Evolutionary conservation across 2,113 vertebrate genomes (phyloP), one percentile per base, ranked within the genome.

Genomic region (Psittacula cyanocephala): DNA sequence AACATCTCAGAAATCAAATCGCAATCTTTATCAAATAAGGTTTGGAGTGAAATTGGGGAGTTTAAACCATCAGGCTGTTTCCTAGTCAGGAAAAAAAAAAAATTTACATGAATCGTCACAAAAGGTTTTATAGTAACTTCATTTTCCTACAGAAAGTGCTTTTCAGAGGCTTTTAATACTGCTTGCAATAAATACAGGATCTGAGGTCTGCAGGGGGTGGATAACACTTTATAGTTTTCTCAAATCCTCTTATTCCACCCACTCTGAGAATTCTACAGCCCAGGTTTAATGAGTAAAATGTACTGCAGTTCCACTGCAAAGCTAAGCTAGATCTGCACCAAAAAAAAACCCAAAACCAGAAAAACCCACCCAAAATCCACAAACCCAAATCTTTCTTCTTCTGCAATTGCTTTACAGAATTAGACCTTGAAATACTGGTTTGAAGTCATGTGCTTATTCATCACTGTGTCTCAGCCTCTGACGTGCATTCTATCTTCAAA

Each of bases 161-260:
- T 94, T 94, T 93, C 78, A 70, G 59, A 86, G 43, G 77, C 49
- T 92, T 91, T 74, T 74, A 86, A 74, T 46, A 49, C 78, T 63
- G 23, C 75, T 72, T 31, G 75, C 31, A 76, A 69, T 72, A 91
- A 88, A 84, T 44, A 33, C 50, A 60, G 55, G 33, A 90, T 83
- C 63, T 8, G 2, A 91, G 33, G 19, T 74, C 88, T 60, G 64
- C 85, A 91, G 87, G 89, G 81, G 91, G 89, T 86, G 13, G 59
- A 68, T 67, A 83, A 86, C 28, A 53, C 88, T 50, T 57, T 50
- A 80, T 28, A 68, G 85, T 63, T 90, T 88, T 71, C 76, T 63
- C 50, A 96, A 96, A 94, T 95, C 81, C 78, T 86, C 68, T 94
- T 85, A 89, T 72, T 83, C 62, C 75, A 93, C 68, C 43, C 16